Evolutionary conservation across 2,113 vertebrate genomes (phyloP), one percentile per base, ranked within the genome.

Genomic region (Chrysochloris asiatica): DNA sequence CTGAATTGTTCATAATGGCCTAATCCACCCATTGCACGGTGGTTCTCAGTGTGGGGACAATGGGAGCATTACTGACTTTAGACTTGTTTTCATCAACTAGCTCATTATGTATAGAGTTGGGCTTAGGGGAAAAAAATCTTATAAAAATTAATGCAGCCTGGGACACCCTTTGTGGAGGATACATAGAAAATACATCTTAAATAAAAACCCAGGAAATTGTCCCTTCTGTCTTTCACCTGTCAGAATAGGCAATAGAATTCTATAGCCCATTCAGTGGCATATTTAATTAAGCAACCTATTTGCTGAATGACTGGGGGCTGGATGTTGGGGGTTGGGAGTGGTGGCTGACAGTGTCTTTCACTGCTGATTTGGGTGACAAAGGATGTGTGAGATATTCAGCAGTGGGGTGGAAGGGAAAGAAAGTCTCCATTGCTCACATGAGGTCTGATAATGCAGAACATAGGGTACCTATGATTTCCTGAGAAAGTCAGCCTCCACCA

Each of bases 261-360:
- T 95, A 89, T 81, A 81, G 69, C 0, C 61, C 81, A 92, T 96
- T 96, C 26, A 54, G 47, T 1, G 0, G 36, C 82, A 82, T 96
- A 80, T 96, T 97, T 97, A 97, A 97, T 96, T 95, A 96, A 95
- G 94, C 19, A 61, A 96, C 94, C 94, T 93, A 61, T 96, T 52
- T 36, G 48, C 92, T 92, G 82, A 81, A 95, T 36, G 6, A 86
- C 26, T 30, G 16, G 9, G 80, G 72, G n/a, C n/a, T n/a, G n/a
- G n/a, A n/a, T n/a, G n/a, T n/a, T n/a, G n/a, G n/a, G n/a, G n/a
- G n/a, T n/a, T n/a, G n/a, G n/a, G n/a, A n/a, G n/a, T n/a, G 45
- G 76, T 96, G 94, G 86, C 83, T 90, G 81, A 89, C 96, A 86
- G 56, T 14, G 28, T 63, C 81, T 96, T 95, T 93, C 33, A 22